Evolutionary conservation across 1,140 invertebrate genomes (phyloP).

Genomic region (Mylabris phalerata): DNA sequence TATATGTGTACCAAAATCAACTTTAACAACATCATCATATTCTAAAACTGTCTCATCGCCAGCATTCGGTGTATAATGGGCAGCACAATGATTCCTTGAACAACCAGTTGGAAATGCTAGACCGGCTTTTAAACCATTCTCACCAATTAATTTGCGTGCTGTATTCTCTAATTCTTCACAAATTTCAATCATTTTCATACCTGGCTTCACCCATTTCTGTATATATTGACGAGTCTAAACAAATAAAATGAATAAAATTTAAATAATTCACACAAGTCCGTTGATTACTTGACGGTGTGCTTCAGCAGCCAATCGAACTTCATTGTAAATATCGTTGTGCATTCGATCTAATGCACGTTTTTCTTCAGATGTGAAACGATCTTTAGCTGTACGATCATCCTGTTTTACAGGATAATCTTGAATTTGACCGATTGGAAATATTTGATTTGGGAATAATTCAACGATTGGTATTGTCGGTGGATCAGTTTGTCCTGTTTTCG

Average conservation of each 20-base stretch:
- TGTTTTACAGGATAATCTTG: slow-evolving; percentile 64
- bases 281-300: slow-evolving; percentile 74
- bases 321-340: slow-evolving; percentile 88
- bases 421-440: slow-evolving; percentile 74
- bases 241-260: no score
- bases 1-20: slow-evolving; percentile 99
- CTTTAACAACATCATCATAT: slow-evolving; percentile 98
- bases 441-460: slow-evolving; percentile 75
- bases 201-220: slow-evolving; percentile 87
- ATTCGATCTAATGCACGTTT: slow-evolving; percentile 74
- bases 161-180: slow-evolving; percentile 94
- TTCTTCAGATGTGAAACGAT: slow-evolving; percentile 86
- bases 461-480: slow-evolving; percentile 82
- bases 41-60: slow-evolving; percentile 92
- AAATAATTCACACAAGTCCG: no score
- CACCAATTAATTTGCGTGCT: slow-evolving; percentile 85
- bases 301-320: slow-evolving; percentile 92
- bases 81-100: slow-evolving; percentile 96
- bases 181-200: slow-evolving; percentile 99
- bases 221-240: slow-evolving; percentile 77
- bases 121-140: slow-evolving; percentile 93
- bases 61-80: slow-evolving; percentile 99
- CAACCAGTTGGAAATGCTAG: slow-evolving; percentile 98
- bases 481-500: slow-evolving; percentile 59
- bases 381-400: slow-evolving; percentile 78